A percentile compares a stretch with the other conserved stretches of the same genome.
These are phyloP conservation scores for Chrysocyon brachyurus DNA, from an alignment of 2,797 vertebrate genomes.

Conservation along the genomic window DNA sequence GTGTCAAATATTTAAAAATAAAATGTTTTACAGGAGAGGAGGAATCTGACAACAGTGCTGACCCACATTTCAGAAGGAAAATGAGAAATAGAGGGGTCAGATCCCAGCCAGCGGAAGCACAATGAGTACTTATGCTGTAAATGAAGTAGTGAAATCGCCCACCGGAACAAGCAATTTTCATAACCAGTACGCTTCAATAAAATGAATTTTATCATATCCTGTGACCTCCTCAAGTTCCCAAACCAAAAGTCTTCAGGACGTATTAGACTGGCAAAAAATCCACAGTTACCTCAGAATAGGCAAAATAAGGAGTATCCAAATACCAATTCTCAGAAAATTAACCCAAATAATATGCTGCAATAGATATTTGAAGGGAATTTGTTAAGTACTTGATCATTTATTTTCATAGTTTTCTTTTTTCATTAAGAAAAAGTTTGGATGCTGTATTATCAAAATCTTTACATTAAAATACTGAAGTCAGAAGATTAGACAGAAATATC, in stretches of 20 bases:
- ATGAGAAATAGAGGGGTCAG: conserved; percentile 83
- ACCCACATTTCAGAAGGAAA: conserved; percentile 81
- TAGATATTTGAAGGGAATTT: background rate
- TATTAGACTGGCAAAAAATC: conserved; percentile 58
- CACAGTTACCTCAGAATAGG: background rate
- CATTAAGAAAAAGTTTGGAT: background rate
- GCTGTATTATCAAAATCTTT: background rate
- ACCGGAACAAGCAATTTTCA: conserved; percentile 85
- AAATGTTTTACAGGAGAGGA: conserved; percentile 82
- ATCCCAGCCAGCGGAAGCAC: conserved; percentile 75
- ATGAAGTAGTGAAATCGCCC: conserved; percentile 79
- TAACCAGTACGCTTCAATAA: conserved; percentile 76
- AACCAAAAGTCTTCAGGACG: conserved; percentile 74
- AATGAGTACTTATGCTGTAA: conserved; percentile 73
- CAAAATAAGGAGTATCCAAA: conserved; percentile 16
- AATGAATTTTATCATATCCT: conserved; percentile 80
- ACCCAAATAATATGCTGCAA: background rate
- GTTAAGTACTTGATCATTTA: background rate
- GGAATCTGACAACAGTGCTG: conserved; percentile 74
- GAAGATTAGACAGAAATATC: conserved; percentile 21
- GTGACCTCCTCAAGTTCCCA: conserved; percentile 70
- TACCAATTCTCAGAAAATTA: conserved; percentile 17
- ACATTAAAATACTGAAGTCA: conserved; percentile 1
- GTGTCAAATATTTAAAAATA: conserved; percentile 87
- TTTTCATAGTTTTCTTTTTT: conserved; percentile 33